These are phyloP conservation scores for Procambarus clarkii DNA, from an alignment of 1,140 invertebrate genomes.

Conservation along the genomic window DNA sequence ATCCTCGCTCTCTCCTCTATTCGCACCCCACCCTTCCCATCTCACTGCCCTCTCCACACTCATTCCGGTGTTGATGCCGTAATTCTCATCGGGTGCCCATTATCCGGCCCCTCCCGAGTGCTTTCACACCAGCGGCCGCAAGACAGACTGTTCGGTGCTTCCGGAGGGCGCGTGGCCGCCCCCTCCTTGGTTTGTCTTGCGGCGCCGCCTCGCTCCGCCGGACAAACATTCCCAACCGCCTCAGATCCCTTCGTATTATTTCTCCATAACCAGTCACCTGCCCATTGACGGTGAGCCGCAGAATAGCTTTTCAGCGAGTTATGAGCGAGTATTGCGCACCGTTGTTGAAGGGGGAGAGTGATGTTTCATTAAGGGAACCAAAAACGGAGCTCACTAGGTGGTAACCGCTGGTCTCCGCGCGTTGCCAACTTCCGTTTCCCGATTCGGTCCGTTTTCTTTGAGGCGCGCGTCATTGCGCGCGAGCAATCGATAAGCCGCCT, in stretches of 20 bases:
- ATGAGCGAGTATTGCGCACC: too few relatives aligned
- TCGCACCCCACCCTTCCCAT: not conserved
- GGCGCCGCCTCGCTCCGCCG: too few relatives aligned
- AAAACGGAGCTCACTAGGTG: not conserved
- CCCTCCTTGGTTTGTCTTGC: constrained; percentile 7
- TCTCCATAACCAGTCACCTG: too few relatives aligned
- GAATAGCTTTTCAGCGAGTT: too few relatives aligned
- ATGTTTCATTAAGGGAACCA: not conserved
- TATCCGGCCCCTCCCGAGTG: constrained; percentile 39
- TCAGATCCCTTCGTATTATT: too few relatives aligned
- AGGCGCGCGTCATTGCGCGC: constrained; percentile 38
- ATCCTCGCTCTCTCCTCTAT: not conserved
- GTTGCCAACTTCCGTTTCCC: constrained; percentile 47
- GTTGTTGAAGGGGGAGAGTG: not conserved
- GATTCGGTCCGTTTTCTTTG: constrained; percentile 37
- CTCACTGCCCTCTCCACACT: constrained; percentile 6
- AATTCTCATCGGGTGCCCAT: constrained; percentile 40
- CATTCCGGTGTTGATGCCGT: constrained; percentile 54
- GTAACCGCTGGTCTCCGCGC: not conserved
- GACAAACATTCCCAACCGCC: too few relatives aligned
- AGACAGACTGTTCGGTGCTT: constrained; percentile 32
- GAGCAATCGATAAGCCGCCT: constrained; percentile 57
- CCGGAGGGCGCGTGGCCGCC: constrained; percentile 39
- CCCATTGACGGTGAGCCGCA: too few relatives aligned
- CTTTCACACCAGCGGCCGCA: constrained; percentile 51